Conservation (phyloP, 2,888 invertebrate species). For the Drosophila conformis region DNA sequence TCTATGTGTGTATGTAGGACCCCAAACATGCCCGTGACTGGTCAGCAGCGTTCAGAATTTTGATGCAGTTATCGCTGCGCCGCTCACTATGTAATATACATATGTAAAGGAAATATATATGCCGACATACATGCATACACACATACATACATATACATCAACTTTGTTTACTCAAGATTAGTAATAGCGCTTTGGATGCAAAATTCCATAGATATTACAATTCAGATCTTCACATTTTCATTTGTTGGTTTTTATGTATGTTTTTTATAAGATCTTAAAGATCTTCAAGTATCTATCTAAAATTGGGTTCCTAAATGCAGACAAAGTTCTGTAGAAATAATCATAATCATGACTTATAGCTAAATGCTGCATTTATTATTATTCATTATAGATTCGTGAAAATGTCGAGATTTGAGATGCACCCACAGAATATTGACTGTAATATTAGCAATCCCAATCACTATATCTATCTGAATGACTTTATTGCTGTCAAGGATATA, state of each 20-base stretch:
- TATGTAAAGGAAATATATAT: not conserved
- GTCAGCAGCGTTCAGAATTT: conserved; percentile 41
- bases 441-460: not conserved
- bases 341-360: not conserved
- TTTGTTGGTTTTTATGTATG: not conserved
- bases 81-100: conserved; percentile 16
- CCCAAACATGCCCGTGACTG: conserved; percentile 42
- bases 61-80: conserved; percentile 45
- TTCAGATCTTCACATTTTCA: not conserved
- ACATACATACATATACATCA: conserved; percentile 1
- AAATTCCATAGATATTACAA: not conserved
- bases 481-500: conserved; percentile 21
- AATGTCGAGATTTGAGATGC: conserved; percentile 45
- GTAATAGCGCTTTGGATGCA: not conserved
- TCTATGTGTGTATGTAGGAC: conserved; percentile 9
- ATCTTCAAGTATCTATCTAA: not conserved
- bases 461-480: conserved; percentile 24
- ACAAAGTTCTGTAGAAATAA: not conserved
- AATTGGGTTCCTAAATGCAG: not conserved
- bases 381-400: not conserved
- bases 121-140: conserved; percentile 5
- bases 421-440: conserved; percentile 19
- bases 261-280: not conserved
- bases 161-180: not conserved
- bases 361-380: not conserved